phyloP scores from a whole-genome alignment of 2,797 vertebrate genomes.

The Cynopterus sphinx region DNA sequence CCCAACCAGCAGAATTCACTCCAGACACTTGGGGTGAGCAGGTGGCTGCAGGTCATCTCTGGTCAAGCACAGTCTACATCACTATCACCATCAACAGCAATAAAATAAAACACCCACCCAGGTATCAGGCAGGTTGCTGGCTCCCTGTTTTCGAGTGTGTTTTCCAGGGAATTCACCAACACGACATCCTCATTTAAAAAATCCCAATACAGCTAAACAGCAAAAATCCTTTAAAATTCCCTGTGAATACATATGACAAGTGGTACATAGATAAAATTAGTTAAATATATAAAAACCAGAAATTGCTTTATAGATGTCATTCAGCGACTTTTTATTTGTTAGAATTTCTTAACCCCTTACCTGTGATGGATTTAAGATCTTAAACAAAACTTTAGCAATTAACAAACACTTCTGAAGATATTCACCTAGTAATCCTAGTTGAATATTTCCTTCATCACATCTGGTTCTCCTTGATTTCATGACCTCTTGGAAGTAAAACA shows the following conservation, averaged over 20 bases:
- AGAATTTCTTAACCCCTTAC: not conserved
- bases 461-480: not conserved
- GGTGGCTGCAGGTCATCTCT: not conserved
- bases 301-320: not conserved
- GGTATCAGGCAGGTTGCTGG: not conserved
- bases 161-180: not conserved
- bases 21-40: not conserved
- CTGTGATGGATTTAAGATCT: not conserved
- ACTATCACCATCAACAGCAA: too few species aligned
- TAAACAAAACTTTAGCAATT: not conserved
- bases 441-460: not conserved
- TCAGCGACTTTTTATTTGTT: not conserved
- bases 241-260: not conserved
- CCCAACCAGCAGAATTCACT: not conserved
- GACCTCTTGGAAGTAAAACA: not conserved
- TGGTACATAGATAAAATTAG: not conserved
- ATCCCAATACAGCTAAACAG: not conserved
- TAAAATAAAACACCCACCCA: not conserved
- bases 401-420: not conserved
- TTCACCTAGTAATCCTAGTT: not conserved
- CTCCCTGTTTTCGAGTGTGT: not conserved
- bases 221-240: not conserved
- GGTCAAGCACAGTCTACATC: not conserved
- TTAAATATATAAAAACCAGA: not conserved
- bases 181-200: not conserved